Conservation (phyloP, 2,888 invertebrate genomes). For the Orthosia gothica region DNA sequence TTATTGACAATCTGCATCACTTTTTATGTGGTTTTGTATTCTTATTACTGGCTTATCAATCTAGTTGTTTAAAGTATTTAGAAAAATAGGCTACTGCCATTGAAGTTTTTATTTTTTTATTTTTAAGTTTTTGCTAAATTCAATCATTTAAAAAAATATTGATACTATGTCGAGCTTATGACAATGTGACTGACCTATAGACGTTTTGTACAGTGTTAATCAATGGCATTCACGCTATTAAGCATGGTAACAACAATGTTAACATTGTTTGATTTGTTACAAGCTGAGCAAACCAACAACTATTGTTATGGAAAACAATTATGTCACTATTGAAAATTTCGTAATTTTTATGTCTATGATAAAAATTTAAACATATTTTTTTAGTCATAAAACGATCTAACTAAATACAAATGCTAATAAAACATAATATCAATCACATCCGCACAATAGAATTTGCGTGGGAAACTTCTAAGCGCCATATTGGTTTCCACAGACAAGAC, state of each 20-base stretch:
- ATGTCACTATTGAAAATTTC: not conserved
- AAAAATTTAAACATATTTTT: not conserved
- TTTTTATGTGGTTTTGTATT: constrained; percentile 35
- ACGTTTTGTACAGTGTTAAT: constrained; percentile 7
- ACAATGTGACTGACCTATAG: not conserved
- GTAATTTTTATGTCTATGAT: not conserved
- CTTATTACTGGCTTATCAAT: constrained; percentile 34
- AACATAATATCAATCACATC: constrained; percentile 12
- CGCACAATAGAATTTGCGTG: constrained; percentile 37
- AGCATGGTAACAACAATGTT: not conserved
- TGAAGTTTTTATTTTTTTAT: not conserved
- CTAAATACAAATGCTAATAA: constrained; percentile 1
- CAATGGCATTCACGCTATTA: not conserved
- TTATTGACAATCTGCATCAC: constrained; percentile 46
- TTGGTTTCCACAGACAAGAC: constrained; percentile 38
- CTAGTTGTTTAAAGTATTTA: constrained; percentile 4
- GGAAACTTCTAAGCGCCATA: constrained; percentile 38
- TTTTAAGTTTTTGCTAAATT: no score
- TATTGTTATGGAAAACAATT: not conserved
- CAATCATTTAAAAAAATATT: no score
- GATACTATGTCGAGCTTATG: no score
- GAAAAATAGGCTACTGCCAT: not conserved
- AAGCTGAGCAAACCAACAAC: not conserved
- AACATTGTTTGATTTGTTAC: constrained; percentile 1
- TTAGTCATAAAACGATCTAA: not conserved